These are phyloP conservation scores for Caenorhabditis remanei DNA, from an alignment of 1,140 invertebrate species.

Conservation along the genomic window DNA sequence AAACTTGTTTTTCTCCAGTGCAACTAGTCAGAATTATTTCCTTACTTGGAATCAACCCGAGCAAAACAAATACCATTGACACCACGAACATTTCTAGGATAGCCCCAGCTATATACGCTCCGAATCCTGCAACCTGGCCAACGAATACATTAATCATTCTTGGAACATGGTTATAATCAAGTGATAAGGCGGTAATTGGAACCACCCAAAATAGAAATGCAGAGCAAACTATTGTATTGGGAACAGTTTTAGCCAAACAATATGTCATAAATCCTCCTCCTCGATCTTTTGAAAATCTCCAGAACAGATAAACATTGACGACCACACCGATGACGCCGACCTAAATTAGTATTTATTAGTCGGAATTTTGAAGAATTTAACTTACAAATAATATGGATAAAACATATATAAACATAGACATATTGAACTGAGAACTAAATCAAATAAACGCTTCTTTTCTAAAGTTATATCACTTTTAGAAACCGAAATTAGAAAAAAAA, in stretches of 20 bases:
- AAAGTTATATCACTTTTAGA: too few species aligned
- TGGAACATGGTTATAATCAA: neutral
- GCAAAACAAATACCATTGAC: neutral
- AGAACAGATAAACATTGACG: neutral
- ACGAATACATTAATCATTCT: slow-evolving; percentile 4
- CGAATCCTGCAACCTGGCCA: neutral
- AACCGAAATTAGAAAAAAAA: too few species aligned
- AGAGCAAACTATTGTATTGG: slow-evolving; percentile 15
- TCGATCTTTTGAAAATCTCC: neutral
- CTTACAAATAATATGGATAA: neutral
- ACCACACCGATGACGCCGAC: neutral
- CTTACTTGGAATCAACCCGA: slow-evolving; percentile 7
- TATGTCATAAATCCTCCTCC: neutral
- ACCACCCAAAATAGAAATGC: neutral
- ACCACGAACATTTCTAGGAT: slow-evolving; percentile 1
- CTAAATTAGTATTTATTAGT: neutral
- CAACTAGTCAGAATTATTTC: too few species aligned
- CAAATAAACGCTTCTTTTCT: too few species aligned
- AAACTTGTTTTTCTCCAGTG: neutral
- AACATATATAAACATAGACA: neutral
- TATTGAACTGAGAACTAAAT: neutral
- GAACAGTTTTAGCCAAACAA: slow-evolving; percentile 19
- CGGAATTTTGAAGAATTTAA: neutral
- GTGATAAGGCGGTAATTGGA: neutral
- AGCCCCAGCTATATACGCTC: slow-evolving; percentile 1